Conservation (phyloP, 1,140 invertebrate species). For the Neuroterus valhalla region DNA sequence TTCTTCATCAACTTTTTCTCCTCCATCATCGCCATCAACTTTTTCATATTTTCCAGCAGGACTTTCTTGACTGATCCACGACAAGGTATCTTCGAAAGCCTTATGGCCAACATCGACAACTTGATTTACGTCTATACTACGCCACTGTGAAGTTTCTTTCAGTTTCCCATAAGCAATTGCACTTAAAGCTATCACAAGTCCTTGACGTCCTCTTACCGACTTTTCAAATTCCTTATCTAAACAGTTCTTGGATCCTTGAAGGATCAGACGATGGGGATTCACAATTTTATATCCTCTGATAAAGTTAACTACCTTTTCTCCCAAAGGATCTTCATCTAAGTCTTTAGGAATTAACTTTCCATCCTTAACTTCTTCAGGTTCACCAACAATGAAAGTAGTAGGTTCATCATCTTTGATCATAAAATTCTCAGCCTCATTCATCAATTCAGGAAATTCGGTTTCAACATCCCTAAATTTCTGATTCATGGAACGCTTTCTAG, state of each 20-base stretch:
- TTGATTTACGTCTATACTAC: slow-evolving; percentile 59
- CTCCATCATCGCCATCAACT: too few relatives aligned
- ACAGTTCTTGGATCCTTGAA: slow-evolving; percentile 61
- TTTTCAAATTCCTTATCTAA: slow-evolving; percentile 41
- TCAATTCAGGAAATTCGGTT: slow-evolving; percentile 62
- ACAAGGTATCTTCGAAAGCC: slow-evolving; percentile 52
- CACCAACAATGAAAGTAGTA: background rate
- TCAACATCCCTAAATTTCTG: slow-evolving; percentile 39
- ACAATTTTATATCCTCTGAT: slow-evolving; percentile 57
- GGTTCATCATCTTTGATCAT: slow-evolving; percentile 47
- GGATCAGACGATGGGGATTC: slow-evolving; percentile 56
- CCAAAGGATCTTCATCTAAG: slow-evolving; percentile 23
- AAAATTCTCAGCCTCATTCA: slow-evolving; percentile 56
- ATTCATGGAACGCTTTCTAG: slow-evolving; percentile 46
- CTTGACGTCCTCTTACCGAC: slow-evolving; percentile 59
- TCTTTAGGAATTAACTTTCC: background rate
- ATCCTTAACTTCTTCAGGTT: background rate
- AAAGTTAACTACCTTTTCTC: slow-evolving; percentile 26
- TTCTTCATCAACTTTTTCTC: slow-evolving; percentile 14
- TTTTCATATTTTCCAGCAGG: slow-evolving; percentile 18
- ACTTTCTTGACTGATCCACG: slow-evolving; percentile 55
- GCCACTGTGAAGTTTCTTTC: slow-evolving; percentile 57
- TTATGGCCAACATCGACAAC: slow-evolving; percentile 55
- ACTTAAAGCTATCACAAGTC: slow-evolving; percentile 54
- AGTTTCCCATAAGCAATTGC: slow-evolving; percentile 55